A percentile compares a stretch with the other conserved stretches of the same genome.
These are phyloP conservation scores for Amyelois transitella DNA, from an alignment of 1,140 invertebrate species.

Conservation along the genomic window DNA sequence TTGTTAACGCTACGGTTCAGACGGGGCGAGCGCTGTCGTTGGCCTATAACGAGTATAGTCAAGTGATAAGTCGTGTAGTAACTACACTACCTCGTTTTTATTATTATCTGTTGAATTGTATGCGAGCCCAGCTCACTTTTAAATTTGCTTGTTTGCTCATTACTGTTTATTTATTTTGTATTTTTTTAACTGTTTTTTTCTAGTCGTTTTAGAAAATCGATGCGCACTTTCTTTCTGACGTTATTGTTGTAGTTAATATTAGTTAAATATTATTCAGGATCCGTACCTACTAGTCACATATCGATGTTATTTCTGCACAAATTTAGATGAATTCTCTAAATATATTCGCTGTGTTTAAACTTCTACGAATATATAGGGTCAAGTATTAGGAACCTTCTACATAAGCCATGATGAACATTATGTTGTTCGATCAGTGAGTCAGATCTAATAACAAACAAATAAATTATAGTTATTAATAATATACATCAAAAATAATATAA, in stretches of 20 bases:
- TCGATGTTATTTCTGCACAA: slow-evolving; percentile 35
- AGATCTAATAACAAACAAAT: neutral
- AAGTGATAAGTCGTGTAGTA: slow-evolving; percentile 64
- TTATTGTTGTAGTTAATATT: slow-evolving; percentile 28
- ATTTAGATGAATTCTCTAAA: slow-evolving; percentile 41
- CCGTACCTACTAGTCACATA: slow-evolving; percentile 59
- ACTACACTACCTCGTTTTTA: slow-evolving; percentile 68
- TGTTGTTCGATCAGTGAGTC: neutral
- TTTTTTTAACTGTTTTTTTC: slow-evolving; percentile 42
- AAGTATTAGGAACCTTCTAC: neutral
- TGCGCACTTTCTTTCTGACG: slow-evolving; percentile 13
- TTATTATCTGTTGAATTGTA: slow-evolving; percentile 20
- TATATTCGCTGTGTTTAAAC: slow-evolving; percentile 2
- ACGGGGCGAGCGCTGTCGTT: slow-evolving; percentile 20
- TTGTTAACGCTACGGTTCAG: slow-evolving; percentile 14
- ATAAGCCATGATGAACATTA: neutral
- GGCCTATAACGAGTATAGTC: slow-evolving; percentile 27
- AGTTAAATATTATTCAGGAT: slow-evolving; percentile 37
- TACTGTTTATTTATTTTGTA: slow-evolving; percentile 43
- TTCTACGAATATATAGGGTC: slow-evolving; percentile 26
- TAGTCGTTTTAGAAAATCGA: slow-evolving; percentile 51
- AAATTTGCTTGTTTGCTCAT: slow-evolving; percentile 62
- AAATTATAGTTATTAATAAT: neutral
- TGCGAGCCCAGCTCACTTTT: slow-evolving; percentile 57
- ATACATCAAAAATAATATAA: neutral